Evolutionary conservation across 2,797 vertebrate species (phyloP).

Genomic region (Gobionotothen gibberifrons): DNA sequence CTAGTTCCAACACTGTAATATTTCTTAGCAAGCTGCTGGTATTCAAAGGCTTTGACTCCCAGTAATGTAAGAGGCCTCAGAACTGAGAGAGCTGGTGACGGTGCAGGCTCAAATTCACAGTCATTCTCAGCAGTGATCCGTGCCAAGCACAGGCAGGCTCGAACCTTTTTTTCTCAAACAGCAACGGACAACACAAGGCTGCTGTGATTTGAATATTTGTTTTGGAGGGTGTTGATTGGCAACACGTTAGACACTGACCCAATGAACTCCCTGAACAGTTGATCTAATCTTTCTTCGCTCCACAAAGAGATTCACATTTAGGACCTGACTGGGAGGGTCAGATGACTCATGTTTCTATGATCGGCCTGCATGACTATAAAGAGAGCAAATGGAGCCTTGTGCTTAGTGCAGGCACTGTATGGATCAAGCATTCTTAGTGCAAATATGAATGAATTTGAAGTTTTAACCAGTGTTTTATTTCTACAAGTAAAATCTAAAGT

Average conservation of each 20-base stretch:
- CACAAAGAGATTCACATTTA: slow-evolving; percentile 77
- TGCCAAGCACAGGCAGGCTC: slow-evolving; percentile 57
- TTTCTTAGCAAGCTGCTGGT: slow-evolving; percentile 59
- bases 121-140: slow-evolving; percentile 44
- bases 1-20: slow-evolving; percentile 49
- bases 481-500: slow-evolving; percentile 17
- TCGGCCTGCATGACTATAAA: slow-evolving; percentile 78
- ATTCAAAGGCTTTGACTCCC: slow-evolving; percentile 58
- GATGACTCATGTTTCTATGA: slow-evolving; percentile 85
- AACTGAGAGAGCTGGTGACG: slow-evolving; percentile 45
- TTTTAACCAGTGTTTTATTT: slow-evolving; percentile 4
- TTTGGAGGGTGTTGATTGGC: slow-evolving; percentile 37
- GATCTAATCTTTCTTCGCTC: slow-evolving; percentile 67
- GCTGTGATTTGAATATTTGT: slow-evolving; percentile 41
- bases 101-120: slow-evolving; percentile 75
- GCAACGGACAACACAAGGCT: slow-evolving; percentile 32
- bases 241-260: slow-evolving; percentile 60
- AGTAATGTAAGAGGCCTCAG: slow-evolving; percentile 67
- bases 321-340: slow-evolving; percentile 76
- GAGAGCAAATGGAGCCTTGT: slow-evolving; percentile 77
- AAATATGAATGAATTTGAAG: slow-evolving; percentile 28
- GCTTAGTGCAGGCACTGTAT: slow-evolving; percentile 56
- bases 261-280: slow-evolving; percentile 53
- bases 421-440: slow-evolving; percentile 33
- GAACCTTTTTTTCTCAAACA: slow-evolving; percentile 32